phyloP scores from a whole-genome alignment of 2,797 vertebrate species.

The Okamejei kenojei region DNA sequence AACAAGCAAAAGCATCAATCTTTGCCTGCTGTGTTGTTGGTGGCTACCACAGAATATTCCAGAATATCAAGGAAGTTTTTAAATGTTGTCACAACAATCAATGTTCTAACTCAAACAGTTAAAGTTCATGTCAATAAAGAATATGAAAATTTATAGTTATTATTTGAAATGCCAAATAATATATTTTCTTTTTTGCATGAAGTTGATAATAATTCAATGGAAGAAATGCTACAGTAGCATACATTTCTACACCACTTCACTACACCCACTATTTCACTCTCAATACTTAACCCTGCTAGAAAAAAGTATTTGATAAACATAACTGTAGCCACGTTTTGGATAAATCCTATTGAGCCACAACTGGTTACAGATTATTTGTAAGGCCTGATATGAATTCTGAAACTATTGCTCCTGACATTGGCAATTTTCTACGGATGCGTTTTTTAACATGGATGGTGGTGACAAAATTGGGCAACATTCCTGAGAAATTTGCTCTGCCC shows the following conservation, averaged over 20 bases:
- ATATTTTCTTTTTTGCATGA: neutral
- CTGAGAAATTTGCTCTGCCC: neutral
- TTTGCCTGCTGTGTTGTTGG: neutral
- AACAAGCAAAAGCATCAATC: conserved; percentile 31
- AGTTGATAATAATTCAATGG: conserved; percentile 28
- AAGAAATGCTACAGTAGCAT: neutral
- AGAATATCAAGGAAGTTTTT: conserved; percentile 28
- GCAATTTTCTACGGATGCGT: neutral
- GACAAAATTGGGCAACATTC: neutral
- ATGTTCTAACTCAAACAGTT: conserved; percentile 25
- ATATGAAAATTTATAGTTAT: neutral
- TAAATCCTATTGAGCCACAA: neutral
- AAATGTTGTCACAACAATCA: conserved; percentile 25
- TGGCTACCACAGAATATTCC: conserved; percentile 17
- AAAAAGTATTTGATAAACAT: neutral
- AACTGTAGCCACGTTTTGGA: neutral
- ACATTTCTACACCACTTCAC: neutral
- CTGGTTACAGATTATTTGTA: neutral
- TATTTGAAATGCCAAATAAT: neutral
- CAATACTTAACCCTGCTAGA: neutral
- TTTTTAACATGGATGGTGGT: neutral
- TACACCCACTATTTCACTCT: neutral
- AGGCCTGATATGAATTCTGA: neutral
- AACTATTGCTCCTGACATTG: neutral
- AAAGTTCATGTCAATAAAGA: neutral